Evolutionary conservation across 2,113 vertebrate genomes (phyloP).

Genomic region (Zosterops lateralis): DNA sequence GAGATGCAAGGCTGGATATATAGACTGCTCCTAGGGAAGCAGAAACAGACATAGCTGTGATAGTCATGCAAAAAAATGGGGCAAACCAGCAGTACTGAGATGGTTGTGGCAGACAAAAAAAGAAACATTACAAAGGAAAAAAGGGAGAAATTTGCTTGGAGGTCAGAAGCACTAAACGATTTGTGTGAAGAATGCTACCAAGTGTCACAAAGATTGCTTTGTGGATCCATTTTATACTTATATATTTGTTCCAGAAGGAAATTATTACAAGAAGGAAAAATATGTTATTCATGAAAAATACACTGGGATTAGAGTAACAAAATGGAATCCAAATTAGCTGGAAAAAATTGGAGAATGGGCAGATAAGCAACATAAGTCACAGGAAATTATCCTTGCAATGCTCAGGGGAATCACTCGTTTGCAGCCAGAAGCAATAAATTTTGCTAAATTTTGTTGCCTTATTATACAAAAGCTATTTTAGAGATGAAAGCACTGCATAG

Average conservation of each 20-base stretch:
- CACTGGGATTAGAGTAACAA: background rate
- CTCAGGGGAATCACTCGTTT: background rate
- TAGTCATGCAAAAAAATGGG: background rate
- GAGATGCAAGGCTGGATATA: background rate
- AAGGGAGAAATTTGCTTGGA: background rate
- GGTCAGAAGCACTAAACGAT: background rate
- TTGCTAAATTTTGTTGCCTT: conserved; percentile 1
- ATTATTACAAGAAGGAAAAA: conserved; percentile 18
- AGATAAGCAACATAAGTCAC: conserved; percentile 25
- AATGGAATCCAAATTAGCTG: conserved; percentile 27
- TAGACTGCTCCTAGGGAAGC: background rate
- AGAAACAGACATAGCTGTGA: background rate
- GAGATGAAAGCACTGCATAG: background rate
- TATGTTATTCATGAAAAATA: conserved; percentile 12
- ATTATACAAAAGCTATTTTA: conserved; percentile 23
- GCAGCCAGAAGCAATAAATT: background rate
- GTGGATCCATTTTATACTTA: background rate
- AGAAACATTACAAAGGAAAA: background rate
- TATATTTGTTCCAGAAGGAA: conserved; percentile 1
- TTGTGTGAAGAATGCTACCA: background rate
- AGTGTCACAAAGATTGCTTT: background rate
- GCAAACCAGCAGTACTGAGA: background rate
- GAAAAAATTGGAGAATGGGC: background rate
- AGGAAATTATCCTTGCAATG: background rate
- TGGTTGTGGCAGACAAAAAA: background rate